Percentiles rank a stretch among this genome's conserved stretches.
Conservation (phyloP, 2,888 invertebrate genomes). For the Choreutis nemorana region DNA sequence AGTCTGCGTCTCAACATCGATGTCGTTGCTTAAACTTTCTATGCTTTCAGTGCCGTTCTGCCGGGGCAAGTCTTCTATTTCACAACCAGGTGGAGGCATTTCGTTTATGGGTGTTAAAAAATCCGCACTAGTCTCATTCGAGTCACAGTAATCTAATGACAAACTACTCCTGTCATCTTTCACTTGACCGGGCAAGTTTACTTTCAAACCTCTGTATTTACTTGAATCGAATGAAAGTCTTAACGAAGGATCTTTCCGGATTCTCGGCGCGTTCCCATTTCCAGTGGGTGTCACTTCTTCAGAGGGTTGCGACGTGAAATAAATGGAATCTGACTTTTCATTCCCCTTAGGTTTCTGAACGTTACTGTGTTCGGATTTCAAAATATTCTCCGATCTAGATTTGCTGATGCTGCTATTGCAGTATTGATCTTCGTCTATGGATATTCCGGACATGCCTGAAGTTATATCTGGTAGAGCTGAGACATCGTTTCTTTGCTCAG, state of each 20-base stretch:
- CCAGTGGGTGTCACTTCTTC: slow-evolving; percentile 50
- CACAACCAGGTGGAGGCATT: slow-evolving; percentile 57
- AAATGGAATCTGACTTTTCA: slow-evolving; percentile 55
- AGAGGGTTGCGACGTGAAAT: slow-evolving; percentile 57
- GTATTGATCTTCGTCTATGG: slow-evolving; percentile 57
- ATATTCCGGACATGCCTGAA: slow-evolving; percentile 59
- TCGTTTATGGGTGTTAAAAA: slow-evolving; percentile 60
- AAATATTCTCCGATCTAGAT: slow-evolving; percentile 55
- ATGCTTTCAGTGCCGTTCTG: slow-evolving; percentile 51
- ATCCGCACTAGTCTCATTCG: slow-evolving; percentile 60
- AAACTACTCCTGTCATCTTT: slow-evolving; percentile 50
- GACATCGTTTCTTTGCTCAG: slow-evolving; percentile 51
- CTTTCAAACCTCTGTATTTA: slow-evolving; percentile 45
- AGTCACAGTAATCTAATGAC: slow-evolving; percentile 55
- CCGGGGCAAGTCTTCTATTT: slow-evolving; percentile 53
- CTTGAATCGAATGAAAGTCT: slow-evolving; percentile 51
- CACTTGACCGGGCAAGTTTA: slow-evolving; percentile 26
- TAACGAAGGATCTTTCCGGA: slow-evolving; percentile 45
- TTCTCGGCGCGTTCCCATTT: slow-evolving; percentile 37
- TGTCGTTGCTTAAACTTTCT: slow-evolving; percentile 51
- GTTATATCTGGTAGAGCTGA: slow-evolving; percentile 54
- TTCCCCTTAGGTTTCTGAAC: slow-evolving; percentile 27
- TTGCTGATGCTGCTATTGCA: slow-evolving; percentile 56
- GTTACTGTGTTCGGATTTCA: slow-evolving; percentile 49
- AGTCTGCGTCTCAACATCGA: slow-evolving; percentile 51